Conservation (phyloP, 2,797 vertebrate species). For the Glossophaga mutica region DNA sequence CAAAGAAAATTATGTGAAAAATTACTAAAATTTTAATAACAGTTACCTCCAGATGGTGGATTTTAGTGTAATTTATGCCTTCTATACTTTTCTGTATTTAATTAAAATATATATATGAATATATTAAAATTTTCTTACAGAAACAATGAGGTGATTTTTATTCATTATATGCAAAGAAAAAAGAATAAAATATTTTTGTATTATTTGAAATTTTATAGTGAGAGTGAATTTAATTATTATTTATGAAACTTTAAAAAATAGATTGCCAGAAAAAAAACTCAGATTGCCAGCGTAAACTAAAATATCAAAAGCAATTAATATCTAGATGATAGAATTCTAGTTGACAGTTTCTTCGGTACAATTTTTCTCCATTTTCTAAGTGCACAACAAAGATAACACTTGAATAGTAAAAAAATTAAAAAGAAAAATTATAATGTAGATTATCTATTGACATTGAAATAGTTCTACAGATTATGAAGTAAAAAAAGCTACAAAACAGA, state of each 20-base stretch:
- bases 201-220: background rate
- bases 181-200: background rate
- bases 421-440: background rate
- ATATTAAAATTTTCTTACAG: background rate
- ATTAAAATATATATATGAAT: background rate
- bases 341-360: background rate
- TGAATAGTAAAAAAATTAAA: background rate
- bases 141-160: background rate
- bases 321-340: background rate
- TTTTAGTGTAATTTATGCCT: background rate
- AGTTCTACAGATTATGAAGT: background rate
- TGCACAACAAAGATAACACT: background rate
- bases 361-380: slow-evolving; percentile 6
- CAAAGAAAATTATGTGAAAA: background rate
- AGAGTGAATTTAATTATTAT: background rate
- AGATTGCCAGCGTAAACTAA: background rate
- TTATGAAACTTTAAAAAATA: background rate
- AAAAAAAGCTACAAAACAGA: background rate
- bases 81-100: background rate
- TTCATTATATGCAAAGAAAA: background rate
- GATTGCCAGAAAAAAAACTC: background rate
- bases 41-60: background rate
- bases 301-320: background rate
- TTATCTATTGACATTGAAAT: background rate
- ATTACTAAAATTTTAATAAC: background rate